phyloP scores from a whole-genome alignment of 2,113 vertebrate species.

The Odobenus rosmarus region DNA sequence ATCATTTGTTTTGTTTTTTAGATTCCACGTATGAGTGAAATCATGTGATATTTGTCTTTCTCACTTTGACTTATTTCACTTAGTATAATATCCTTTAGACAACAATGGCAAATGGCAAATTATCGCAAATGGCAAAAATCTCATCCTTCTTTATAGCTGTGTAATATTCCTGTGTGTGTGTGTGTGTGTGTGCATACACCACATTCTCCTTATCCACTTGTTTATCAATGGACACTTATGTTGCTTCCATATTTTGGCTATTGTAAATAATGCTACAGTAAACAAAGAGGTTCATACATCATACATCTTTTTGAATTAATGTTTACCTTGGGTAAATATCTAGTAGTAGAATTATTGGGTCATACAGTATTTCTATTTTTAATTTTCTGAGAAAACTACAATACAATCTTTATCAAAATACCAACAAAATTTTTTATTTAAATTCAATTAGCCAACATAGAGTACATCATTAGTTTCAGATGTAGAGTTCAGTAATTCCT shows the following conservation, averaged over 20 bases:
- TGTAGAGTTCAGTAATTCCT: neutral
- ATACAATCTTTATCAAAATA: neutral
- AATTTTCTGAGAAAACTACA: neutral
- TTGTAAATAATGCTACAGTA: neutral
- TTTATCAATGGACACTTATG: neutral
- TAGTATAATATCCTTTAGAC: neutral
- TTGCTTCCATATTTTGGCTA: neutral
- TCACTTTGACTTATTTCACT: neutral
- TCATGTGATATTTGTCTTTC: neutral
- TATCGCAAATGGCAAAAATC: neutral
- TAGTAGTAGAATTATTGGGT: neutral
- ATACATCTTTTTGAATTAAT: neutral
- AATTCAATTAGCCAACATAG: neutral
- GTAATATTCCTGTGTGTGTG: neutral
- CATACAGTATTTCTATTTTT: neutral
- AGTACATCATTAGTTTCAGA: neutral
- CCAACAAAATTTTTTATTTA: neutral
- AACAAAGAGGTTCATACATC: neutral
- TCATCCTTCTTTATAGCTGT: neutral
- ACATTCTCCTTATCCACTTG: neutral
- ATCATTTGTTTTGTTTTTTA: neutral
- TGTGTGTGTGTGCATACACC: neutral
- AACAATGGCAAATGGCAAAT: neutral
- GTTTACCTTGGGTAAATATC: neutral
- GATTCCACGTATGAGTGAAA: neutral